Evolutionary conservation across 1,140 invertebrate genomes (phyloP), one percentile per base, ranked within the genome.

Genomic region (Homalodisca vitripennis): DNA sequence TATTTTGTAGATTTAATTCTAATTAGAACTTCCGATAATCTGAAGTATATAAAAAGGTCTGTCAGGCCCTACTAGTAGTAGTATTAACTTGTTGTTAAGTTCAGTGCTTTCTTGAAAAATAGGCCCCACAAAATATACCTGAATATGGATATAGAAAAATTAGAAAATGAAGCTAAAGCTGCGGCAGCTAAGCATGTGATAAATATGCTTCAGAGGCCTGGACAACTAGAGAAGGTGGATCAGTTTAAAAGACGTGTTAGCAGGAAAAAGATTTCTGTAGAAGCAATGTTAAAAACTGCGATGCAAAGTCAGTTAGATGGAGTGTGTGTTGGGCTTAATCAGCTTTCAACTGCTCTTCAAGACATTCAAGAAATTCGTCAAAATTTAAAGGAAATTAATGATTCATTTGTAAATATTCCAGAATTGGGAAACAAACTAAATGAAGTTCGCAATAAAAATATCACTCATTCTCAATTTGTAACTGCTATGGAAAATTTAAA

Each of bases 251-350:
- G 88, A 74, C 79, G 90, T 75, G 90, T 93, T 68, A 84, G 84
- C 13, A 82, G 92, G 20, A 94, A 95, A 71, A 92, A 98, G 82
- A 93, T 94, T 0, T 97, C 97, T 3, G 94, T 98, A 27, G 97
- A 99, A 82, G 94, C 96, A 14, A 93, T 98, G 86, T 80, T 99
- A 20, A 98, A 99, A 82, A 98, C 95, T n/a, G 95, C 95, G 3
- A 95, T 99, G 83, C 97, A 99, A 81, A 95, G 94, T 75, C 97
- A 99, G 81, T 80, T 99, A 46, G 97, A 99, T 82, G 97, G 96
- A 0, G 97, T 99, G 0, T 86, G 92, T 74, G 91, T 94, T 13
- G 97, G 97, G 0, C 85, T 99, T n/a, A 90, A 92, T 76, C 93
- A 98, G 78, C 81, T 99, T 17, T 87, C 94, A 74, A 85, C 86